Evolutionary conservation across 2,888 invertebrate species (phyloP).

Genomic region (Catocala nupta): DNA sequence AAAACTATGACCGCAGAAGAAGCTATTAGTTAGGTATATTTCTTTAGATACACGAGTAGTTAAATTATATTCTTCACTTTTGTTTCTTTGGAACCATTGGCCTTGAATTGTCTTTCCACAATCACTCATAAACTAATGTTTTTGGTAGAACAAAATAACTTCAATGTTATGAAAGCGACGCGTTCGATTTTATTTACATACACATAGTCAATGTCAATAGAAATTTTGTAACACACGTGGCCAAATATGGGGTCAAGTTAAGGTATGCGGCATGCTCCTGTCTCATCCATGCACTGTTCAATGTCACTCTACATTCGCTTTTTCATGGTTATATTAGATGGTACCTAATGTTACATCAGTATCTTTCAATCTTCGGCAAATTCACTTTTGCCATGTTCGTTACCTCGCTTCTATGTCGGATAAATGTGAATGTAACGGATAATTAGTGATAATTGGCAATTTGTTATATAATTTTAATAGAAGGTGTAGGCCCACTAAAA

Average conservation of each 20-base stretch:
- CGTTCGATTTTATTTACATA: constrained; percentile 57
- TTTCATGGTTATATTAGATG: constrained; percentile 5
- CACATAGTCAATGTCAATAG: constrained; percentile 62
- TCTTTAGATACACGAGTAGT: no score
- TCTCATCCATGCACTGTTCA: constrained; percentile 41
- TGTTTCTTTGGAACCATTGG: background rate
- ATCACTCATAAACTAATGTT: constrained; percentile 20
- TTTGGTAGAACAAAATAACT: constrained; percentile 35
- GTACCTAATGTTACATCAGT: constrained; percentile 7
- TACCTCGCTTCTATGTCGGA: constrained; percentile 15
- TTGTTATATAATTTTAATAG: constrained; percentile 29
- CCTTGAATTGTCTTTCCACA: constrained; percentile 21
- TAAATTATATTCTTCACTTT: background rate
- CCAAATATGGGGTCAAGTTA: constrained; percentile 58
- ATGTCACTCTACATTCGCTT: constrained; percentile 39
- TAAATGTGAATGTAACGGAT: constrained; percentile 29
- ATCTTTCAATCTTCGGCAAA: constrained; percentile 12
- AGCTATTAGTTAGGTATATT: no score
- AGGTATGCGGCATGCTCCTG: constrained; percentile 43
- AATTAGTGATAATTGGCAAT: constrained; percentile 37
- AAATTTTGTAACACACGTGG: constrained; percentile 63
- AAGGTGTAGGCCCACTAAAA: constrained; percentile 10
- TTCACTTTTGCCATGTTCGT: constrained; percentile 15
- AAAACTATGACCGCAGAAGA: no score
- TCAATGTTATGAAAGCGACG: constrained; percentile 51